These are phyloP conservation scores for Athrips mouffetella DNA, from an alignment of 2,888 invertebrate species.

Conservation along the genomic window DNA sequence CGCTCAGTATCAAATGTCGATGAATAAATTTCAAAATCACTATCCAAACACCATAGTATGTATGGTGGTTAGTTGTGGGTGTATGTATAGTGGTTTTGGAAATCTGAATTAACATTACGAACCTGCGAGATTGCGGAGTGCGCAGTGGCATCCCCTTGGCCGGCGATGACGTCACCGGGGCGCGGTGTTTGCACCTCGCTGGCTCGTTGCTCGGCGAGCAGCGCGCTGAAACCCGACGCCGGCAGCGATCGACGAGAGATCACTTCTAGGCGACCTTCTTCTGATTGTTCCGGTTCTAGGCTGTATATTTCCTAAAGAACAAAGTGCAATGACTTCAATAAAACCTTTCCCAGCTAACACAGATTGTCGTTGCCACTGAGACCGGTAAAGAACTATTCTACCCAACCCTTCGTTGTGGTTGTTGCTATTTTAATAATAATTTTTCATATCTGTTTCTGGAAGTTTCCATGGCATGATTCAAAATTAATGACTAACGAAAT, in stretches of 20 bases:
- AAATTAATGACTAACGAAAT: no score
- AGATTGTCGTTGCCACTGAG: no score
- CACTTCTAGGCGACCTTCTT: conserved; percentile 46
- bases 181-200: conserved; percentile 42
- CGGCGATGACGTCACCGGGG: conserved; percentile 24
- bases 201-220: conserved; percentile 56
- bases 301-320: conserved; percentile 59
- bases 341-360: not conserved
- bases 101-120: conserved; percentile 9
- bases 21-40: no score
- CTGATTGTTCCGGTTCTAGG: conserved; percentile 50
- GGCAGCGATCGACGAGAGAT: conserved; percentile 53
- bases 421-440: no score
- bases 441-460: no score
- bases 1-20: no score
- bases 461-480: no score
- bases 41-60: no score
- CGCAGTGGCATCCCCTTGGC: conserved; percentile 32
- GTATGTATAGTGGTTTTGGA: no score
- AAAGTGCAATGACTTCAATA: not conserved
- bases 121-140: conserved; percentile 53
- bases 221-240: conserved; percentile 54
- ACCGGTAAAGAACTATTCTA: no score
- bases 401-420: no score
- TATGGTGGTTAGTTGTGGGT: no score